phyloP scores from a whole-genome alignment of 2,113 vertebrate species.

The Laterallus jamaicensis region DNA sequence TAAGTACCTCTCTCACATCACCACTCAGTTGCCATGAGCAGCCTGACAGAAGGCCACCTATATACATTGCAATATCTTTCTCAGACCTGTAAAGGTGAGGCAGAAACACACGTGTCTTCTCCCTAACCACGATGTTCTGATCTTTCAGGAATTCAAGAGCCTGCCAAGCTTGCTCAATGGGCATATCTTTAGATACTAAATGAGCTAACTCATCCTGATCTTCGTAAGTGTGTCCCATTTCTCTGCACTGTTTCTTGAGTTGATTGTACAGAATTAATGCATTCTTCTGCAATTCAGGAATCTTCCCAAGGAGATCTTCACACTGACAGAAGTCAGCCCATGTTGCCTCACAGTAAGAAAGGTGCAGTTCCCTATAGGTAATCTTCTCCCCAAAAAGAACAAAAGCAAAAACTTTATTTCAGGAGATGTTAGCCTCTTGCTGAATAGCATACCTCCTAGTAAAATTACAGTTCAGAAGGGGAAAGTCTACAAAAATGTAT shows the following conservation, averaged over 20 bases:
- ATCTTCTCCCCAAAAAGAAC: constrained; percentile 70
- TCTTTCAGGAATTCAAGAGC: constrained; percentile 80
- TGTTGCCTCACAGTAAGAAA: constrained; percentile 77
- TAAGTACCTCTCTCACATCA: constrained; percentile 71
- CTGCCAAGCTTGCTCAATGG: constrained; percentile 61
- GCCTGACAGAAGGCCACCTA: constrained; percentile 60
- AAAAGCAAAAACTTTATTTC: constrained; percentile 18
- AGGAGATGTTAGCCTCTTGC: background rate
- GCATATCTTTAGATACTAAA: constrained; percentile 27
- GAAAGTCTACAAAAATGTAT: background rate
- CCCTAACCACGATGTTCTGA: constrained; percentile 61
- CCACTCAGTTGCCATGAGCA: constrained; percentile 66
- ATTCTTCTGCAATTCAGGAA: constrained; percentile 75
- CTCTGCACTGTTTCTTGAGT: constrained; percentile 73
- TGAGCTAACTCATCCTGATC: constrained; percentile 56
- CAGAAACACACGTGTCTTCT: constrained; percentile 70
- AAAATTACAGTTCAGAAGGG: background rate
- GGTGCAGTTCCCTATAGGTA: constrained; percentile 65
- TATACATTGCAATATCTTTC: constrained; percentile 68
- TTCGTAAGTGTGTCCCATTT: constrained; percentile 78
- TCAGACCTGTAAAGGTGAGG: constrained; percentile 76
- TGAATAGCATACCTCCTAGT: background rate
- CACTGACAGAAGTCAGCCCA: constrained; percentile 73
- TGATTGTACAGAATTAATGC: constrained; percentile 74
- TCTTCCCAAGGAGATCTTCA: constrained; percentile 61